Conservation (phyloP, 1,140 invertebrate genomes). For the Lepidurus packardi region DNA sequence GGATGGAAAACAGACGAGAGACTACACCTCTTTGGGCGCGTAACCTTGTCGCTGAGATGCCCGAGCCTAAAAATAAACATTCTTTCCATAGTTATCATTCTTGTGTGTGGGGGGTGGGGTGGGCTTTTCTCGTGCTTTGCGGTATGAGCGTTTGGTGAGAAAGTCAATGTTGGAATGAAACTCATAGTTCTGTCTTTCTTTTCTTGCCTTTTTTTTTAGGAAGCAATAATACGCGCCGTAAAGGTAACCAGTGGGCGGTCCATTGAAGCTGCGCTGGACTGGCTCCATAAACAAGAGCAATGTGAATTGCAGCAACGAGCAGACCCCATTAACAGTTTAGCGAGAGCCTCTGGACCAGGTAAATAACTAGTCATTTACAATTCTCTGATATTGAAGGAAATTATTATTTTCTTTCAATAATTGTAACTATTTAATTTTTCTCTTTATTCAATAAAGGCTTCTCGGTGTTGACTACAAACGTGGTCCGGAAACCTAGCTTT, state of each 20-base stretch:
- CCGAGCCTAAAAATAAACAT: background rate
- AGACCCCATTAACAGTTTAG: conserved; percentile 52
- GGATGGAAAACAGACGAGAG: background rate
- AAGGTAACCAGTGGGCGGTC: conserved; percentile 58
- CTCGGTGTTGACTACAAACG: conserved; percentile 60
- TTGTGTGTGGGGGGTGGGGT: background rate
- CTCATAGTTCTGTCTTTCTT: conserved; percentile 30
- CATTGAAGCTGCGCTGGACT: conserved; percentile 62
- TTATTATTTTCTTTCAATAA: background rate
- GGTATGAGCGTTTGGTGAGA: background rate
- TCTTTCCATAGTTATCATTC: background rate
- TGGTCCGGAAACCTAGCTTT: conserved; percentile 77
- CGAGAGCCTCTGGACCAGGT: conserved; percentile 1
- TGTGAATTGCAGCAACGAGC: conserved; percentile 47
- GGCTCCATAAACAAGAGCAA: conserved; percentile 55
- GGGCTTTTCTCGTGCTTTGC: background rate
- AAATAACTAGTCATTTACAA: background rate
- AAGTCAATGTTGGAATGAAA: background rate
- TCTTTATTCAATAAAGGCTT: conserved; percentile 40
- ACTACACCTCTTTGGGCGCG: background rate
- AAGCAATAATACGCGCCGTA: conserved; percentile 59
- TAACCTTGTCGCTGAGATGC: background rate
- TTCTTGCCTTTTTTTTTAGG: conserved; percentile 48
- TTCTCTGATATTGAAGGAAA: background rate
- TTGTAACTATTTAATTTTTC: conserved; percentile 20